phyloP scores from a whole-genome alignment of 2,113 vertebrate species.

The Stomatorhinus ivindoensis region DNA sequence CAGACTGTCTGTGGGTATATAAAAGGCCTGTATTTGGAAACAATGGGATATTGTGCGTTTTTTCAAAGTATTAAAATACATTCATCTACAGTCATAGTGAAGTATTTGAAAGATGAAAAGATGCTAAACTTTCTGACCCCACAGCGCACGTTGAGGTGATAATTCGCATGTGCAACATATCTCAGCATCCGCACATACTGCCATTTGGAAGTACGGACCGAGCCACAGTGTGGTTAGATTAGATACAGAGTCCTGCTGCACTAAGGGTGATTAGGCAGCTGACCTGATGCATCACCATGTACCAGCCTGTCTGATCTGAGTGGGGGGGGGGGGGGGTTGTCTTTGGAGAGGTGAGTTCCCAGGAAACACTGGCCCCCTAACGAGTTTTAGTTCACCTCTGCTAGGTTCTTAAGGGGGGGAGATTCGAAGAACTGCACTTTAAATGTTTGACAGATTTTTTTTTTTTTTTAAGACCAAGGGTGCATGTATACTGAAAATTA shows the following conservation, averaged over 20 bases:
- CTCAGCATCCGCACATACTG: background rate
- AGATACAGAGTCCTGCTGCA: background rate
- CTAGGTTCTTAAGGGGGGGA: background rate
- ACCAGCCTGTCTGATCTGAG: background rate
- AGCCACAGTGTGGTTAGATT: background rate
- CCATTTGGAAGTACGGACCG: background rate
- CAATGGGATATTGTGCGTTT: background rate
- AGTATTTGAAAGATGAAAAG: background rate
- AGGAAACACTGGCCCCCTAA: background rate
- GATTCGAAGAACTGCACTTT: background rate
- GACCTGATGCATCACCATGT: background rate
- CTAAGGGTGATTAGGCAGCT: background rate
- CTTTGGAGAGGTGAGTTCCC: background rate
- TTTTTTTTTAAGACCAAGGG: background rate
- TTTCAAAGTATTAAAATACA: background rate
- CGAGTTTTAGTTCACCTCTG: background rate
- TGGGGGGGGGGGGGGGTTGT: background rate
- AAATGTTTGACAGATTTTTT: background rate
- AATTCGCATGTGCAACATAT: too few species aligned
- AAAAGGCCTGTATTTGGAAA: background rate
- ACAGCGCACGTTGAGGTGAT: too few species aligned
- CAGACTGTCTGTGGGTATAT: too few species aligned
- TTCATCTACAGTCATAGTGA: background rate
- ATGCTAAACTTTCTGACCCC: background rate
- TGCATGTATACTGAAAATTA: background rate